Percentiles rank a stretch among this genome's conserved stretches.
phyloP scores from a whole-genome alignment of 1,140 invertebrate species.

The Heliconius eleuchia region DNA sequence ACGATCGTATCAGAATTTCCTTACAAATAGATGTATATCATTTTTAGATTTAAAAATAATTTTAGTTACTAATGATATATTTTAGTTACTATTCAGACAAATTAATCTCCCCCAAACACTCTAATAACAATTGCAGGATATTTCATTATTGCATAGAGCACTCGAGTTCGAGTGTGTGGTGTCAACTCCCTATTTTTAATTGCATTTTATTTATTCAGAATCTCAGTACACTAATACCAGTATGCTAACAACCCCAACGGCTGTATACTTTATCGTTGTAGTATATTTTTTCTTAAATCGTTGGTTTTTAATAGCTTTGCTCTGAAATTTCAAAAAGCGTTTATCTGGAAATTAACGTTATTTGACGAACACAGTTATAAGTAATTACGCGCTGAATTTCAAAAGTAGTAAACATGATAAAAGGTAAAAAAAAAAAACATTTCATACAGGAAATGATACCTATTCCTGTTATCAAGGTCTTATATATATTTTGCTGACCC shows the following conservation, averaged over 20 bases:
- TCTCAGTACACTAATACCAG: constrained; percentile 48
- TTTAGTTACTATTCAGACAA: neutral
- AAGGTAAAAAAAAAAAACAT: neutral
- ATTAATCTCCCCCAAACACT: constrained; percentile 40
- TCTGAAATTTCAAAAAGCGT: neutral
- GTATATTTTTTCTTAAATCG: constrained; percentile 37
- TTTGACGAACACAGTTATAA: neutral
- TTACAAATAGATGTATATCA: neutral
- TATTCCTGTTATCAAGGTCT: neutral
- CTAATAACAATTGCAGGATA: constrained; percentile 45
- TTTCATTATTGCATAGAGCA: constrained; percentile 53
- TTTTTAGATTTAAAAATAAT: neutral
- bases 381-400: neutral
- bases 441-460: neutral
- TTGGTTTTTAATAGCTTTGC: neutral
- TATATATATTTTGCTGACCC: neutral
- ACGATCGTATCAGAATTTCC: neutral
- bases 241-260: constrained; percentile 43
- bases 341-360: neutral
- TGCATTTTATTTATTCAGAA: constrained; percentile 76
- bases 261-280: constrained; percentile 51
- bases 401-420: neutral
- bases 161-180: constrained; percentile 39
- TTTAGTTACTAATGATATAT: neutral
- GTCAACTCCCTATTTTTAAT: constrained; percentile 59